Evolutionary conservation across 2,797 vertebrate species (phyloP).

Genomic region (Phrynocephalus vlangalii): DNA sequence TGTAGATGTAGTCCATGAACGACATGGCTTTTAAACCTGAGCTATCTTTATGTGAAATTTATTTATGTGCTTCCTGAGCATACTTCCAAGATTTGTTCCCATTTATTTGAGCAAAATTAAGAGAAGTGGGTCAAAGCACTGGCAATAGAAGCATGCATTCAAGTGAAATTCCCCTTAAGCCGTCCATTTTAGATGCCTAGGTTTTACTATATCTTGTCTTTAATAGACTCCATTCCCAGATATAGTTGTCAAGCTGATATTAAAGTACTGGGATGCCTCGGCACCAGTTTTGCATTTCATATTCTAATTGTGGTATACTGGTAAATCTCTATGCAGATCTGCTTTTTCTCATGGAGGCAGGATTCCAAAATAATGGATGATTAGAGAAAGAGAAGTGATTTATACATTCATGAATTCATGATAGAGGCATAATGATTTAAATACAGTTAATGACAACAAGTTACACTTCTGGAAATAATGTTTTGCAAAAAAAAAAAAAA

Average conservation of each 20-base stretch:
- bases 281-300: constrained; percentile 47
- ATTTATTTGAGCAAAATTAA: background rate
- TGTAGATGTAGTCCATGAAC: background rate
- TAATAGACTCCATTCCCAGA: background rate
- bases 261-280: constrained; percentile 34
- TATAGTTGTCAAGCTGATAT: constrained; percentile 15
- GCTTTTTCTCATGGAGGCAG: constrained; percentile 49
- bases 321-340: constrained; percentile 53
- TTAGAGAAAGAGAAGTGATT: constrained; percentile 51
- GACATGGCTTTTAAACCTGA: background rate
- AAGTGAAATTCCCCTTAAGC: constrained; percentile 25
- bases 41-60: background rate
- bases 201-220: background rate
- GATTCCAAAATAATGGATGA: constrained; percentile 53
- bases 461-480: constrained; percentile 50
- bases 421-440: constrained; percentile 56
- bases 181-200: background rate
- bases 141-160: constrained; percentile 16
- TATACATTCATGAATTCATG: constrained; percentile 54
- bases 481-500: constrained; percentile 31
- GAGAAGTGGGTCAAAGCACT: constrained; percentile 14
- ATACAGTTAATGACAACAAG: constrained; percentile 44
- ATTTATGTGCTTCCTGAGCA: background rate
- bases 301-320: constrained; percentile 37
- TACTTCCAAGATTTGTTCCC: background rate